A percentile compares a stretch with the other conserved stretches of the same genome.
Conservation (phyloP, 1,140 invertebrate genomes). For the Luehdorfia chinensis region DNA sequence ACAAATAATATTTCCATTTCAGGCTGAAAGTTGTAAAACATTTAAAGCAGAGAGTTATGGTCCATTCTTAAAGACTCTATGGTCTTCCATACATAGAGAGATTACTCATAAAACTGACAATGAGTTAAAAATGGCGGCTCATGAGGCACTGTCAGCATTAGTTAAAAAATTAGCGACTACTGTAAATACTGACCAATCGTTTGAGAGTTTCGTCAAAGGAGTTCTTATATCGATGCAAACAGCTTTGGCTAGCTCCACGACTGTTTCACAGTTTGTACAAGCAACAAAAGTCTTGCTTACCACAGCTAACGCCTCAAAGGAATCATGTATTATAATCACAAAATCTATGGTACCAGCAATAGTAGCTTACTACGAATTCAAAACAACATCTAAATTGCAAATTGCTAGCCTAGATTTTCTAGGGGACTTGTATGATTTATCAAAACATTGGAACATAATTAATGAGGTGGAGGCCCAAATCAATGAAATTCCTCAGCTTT, state of each 20-base stretch:
- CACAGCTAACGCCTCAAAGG: constrained; percentile 74
- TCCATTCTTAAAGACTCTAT: constrained; percentile 60
- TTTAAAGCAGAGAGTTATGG: constrained; percentile 51
- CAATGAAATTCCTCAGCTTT: constrained; percentile 47
- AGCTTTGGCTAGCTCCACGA: constrained; percentile 69
- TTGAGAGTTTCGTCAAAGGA: constrained; percentile 63
- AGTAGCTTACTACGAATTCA: constrained; percentile 56
- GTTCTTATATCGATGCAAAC: constrained; percentile 65
- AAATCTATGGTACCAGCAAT: constrained; percentile 70
- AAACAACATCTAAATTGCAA: constrained; percentile 51
- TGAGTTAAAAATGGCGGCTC: constrained; percentile 55
- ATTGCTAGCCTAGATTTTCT: constrained; percentile 55
- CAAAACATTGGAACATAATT: constrained; percentile 46
- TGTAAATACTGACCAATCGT: constrained; percentile 44
- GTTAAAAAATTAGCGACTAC: constrained; percentile 49
- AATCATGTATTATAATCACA: constrained; percentile 73
- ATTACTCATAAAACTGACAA: constrained; percentile 69
- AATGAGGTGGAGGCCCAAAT: constrained; percentile 35
- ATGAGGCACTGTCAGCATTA: constrained; percentile 54
- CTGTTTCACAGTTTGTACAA: constrained; percentile 73
- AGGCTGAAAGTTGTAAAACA: constrained; percentile 62
- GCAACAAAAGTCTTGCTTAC: constrained; percentile 75
- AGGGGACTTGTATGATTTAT: constrained; percentile 52
- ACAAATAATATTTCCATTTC: constrained; percentile 25
- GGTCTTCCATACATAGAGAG: constrained; percentile 59